Evolutionary conservation across 1,140 invertebrate genomes (phyloP).

Genomic region (Chironomus tepperi): DNA sequence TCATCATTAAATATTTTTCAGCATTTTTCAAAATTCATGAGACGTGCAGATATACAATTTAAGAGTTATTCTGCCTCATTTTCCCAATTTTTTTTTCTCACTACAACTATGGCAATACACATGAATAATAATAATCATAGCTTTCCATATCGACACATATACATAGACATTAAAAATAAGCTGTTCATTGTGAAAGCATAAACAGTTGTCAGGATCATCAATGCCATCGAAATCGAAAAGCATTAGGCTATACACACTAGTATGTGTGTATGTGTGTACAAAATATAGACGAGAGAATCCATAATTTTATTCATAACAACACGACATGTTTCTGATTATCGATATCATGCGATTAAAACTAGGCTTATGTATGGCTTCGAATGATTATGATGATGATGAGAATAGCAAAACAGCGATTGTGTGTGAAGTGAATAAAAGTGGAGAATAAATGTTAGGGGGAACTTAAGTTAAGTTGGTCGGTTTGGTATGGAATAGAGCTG

Average conservation of each 20-base stretch:
- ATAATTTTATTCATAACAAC: slow-evolving; percentile 10
- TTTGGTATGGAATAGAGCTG: too few relatives aligned
- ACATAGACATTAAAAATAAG: neutral
- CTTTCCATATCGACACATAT: neutral
- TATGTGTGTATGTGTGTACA: neutral
- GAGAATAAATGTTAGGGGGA: too few relatives aligned
- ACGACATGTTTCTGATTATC: slow-evolving; percentile 12
- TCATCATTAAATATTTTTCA: neutral
- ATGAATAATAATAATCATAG: neutral
- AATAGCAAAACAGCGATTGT: neutral
- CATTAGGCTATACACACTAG: neutral
- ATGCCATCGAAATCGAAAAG: neutral
- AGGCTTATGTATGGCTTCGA: neutral
- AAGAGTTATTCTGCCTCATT: neutral
- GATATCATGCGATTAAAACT: slow-evolving; percentile 8
- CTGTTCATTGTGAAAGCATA: slow-evolving; percentile 6
- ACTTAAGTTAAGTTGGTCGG: too few relatives aligned
- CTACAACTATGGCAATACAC: neutral
- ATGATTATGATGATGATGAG: neutral
- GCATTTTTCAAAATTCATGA: slow-evolving; percentile 16
- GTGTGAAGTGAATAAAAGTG: neutral
- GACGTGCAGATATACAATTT: neutral
- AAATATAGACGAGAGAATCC: neutral
- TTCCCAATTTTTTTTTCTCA: neutral
- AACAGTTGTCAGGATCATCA: slow-evolving; percentile 7